Evolutionary conservation across 2,797 vertebrate species (phyloP).

Genomic region (Dermochelys coriacea): DNA sequence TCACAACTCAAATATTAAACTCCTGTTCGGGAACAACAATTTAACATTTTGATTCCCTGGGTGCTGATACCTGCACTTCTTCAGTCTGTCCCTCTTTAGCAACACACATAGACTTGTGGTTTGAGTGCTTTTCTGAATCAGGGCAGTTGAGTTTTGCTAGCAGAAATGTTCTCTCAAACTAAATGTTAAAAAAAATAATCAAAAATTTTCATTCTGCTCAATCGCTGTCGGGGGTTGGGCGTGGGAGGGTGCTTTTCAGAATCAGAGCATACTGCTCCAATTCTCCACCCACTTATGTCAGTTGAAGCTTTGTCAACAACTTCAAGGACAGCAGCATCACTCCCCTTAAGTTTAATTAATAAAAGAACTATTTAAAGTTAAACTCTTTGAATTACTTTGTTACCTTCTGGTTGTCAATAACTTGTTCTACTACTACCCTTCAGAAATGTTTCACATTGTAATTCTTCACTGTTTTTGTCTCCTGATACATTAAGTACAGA

Average conservation of each 20-base stretch:
- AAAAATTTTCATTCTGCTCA: neutral
- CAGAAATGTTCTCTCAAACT: neutral
- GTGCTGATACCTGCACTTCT: constrained; percentile 70
- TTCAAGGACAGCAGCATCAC: constrained; percentile 30
- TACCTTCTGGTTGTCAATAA: neutral
- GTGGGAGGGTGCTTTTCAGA: constrained; percentile 56
- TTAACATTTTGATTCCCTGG: constrained; percentile 41
- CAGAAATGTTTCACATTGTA: neutral
- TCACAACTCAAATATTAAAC: neutral
- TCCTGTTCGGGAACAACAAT: neutral
- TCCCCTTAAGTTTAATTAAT: neutral
- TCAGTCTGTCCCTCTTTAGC: constrained; percentile 48
- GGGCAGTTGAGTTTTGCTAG: neutral
- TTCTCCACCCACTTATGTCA: neutral
- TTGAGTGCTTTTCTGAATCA: too few relatives aligned
- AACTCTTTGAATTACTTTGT: constrained; percentile 37
- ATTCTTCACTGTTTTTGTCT: neutral
- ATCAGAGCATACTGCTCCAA: neutral
- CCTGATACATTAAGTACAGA: neutral
- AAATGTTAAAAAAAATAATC: neutral
- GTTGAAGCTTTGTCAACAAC: constrained; percentile 22
- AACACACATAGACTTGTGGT: constrained; percentile 12
- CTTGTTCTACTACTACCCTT: neutral
- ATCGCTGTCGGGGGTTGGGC: neutral
- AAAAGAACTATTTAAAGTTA: neutral